phyloP scores from a whole-genome alignment of 2,797 vertebrate genomes.

The Tolypeutes matacus region DNA sequence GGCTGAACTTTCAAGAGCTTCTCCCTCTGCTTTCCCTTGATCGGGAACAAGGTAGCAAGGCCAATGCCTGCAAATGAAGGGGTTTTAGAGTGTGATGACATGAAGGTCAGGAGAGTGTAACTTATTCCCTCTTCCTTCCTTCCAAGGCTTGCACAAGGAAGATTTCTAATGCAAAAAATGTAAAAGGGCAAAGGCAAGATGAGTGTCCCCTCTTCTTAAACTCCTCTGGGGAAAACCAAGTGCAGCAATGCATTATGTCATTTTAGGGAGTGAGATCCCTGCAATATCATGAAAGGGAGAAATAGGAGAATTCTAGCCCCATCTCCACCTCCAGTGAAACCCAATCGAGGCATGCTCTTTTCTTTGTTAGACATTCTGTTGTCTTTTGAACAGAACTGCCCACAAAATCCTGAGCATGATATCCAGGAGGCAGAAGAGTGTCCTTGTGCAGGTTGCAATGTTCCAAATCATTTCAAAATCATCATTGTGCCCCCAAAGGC shows the following conservation, averaged over 20 bases:
- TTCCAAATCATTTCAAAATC: background rate
- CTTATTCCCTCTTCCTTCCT: background rate
- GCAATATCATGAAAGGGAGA: background rate
- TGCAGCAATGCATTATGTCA: constrained; percentile 23
- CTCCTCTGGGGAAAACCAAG: background rate
- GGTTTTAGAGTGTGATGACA: constrained; percentile 30
- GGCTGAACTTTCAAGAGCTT: too few relatives aligned
- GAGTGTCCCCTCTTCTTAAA: constrained; percentile 65
- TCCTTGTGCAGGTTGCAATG: background rate
- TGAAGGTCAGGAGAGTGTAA: constrained; percentile 50
- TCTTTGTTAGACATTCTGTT: background rate
- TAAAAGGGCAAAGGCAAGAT: constrained; percentile 72
- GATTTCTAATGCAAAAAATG: constrained; percentile 55
- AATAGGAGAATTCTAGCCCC: background rate
- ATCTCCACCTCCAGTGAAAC: background rate
- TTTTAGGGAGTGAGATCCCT: constrained; percentile 67
- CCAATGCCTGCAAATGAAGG: background rate
- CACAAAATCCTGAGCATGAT: background rate
- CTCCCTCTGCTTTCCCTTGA: constrained; percentile 16
- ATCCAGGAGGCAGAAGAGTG: background rate
- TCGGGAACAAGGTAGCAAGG: constrained; percentile 11
- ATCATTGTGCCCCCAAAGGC: background rate
- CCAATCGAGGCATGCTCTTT: background rate
- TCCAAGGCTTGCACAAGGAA: background rate
- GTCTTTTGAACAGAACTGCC: background rate